These are phyloP conservation scores for Zaprionus lachaisei DNA, from an alignment of 1,140 invertebrate genomes.

Conservation along the genomic window DNA sequence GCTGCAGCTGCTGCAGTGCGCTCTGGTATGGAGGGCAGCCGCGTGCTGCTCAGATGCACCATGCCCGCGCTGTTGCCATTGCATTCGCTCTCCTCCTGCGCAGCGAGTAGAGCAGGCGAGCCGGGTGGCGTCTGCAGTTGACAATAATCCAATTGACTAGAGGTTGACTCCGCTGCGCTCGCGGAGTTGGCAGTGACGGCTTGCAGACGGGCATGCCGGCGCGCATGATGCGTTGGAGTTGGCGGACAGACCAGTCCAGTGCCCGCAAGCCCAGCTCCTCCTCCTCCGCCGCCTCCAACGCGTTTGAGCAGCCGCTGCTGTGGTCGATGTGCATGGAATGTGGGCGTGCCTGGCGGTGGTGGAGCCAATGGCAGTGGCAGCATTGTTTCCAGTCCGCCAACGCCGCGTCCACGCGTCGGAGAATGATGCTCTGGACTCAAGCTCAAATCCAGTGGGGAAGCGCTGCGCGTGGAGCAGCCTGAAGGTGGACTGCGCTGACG, in stretches of 20 bases:
- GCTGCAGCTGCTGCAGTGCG: constrained; percentile 85
- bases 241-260: constrained; percentile 88
- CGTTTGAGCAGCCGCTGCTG: constrained; percentile 86
- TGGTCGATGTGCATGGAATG: constrained; percentile 85
- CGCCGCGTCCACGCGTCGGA: constrained; percentile 61
- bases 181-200: constrained; percentile 65
- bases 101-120: constrained; percentile 20
- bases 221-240: constrained; percentile 92
- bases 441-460: constrained; percentile 75
- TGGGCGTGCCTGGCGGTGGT: constrained; percentile 45
- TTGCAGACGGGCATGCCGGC: constrained; percentile 84
- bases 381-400: constrained; percentile 49
- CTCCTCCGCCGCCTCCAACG: constrained; percentile 84
- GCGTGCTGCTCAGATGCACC: constrained; percentile 89
- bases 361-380: constrained; percentile 48
- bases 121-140: constrained; percentile 54
- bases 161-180: constrained; percentile 53
- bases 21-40: constrained; percentile 93
- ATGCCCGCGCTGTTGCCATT: constrained; percentile 85
- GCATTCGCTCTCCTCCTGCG: constrained; percentile 21
- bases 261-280: constrained; percentile 8
- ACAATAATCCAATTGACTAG: constrained; percentile 74
- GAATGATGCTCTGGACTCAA: constrained; percentile 73
- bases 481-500: constrained; percentile 78
- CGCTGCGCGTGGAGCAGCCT: constrained; percentile 80